Conservation (phyloP, 37 sponge, comb jelly and placozoan species). For the Oopsacas minuta region DNA sequence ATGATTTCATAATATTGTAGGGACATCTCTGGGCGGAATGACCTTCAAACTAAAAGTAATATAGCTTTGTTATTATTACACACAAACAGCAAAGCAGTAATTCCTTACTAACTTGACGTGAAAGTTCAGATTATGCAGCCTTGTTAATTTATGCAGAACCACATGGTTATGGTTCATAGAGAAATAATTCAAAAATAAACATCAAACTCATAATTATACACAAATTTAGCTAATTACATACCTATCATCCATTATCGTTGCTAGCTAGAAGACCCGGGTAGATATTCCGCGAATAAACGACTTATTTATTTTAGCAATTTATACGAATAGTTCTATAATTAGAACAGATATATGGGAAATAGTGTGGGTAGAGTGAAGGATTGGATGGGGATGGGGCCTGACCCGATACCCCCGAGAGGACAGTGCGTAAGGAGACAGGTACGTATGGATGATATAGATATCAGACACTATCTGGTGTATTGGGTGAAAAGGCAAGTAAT, state of each 20-base stretch:
- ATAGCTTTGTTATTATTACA: background rate
- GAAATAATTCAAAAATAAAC: no score
- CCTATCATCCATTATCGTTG: no score
- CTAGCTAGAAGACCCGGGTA: no score
- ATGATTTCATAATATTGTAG: no score
- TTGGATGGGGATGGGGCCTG: constrained; percentile 7
- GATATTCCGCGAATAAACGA: no score
- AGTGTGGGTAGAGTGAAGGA: background rate
- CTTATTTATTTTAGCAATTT: no score
- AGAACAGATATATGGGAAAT: no score
- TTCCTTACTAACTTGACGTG: background rate
- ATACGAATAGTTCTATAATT: no score
- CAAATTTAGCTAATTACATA: background rate
- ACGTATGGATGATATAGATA: background rate
- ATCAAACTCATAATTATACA: no score
- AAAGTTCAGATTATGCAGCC: no score
- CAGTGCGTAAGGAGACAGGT: background rate
- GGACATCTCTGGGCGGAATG: background rate
- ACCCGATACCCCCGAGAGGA: background rate
- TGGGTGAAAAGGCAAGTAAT: background rate
- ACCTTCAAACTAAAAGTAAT: background rate
- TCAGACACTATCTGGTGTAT: background rate
- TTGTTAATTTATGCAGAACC: background rate
- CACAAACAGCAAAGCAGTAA: background rate
- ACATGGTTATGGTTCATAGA: background rate